Base-by-base conservation (phyloP, 2,888 invertebrate species). In the Dinocampus coccinellae region DNA sequence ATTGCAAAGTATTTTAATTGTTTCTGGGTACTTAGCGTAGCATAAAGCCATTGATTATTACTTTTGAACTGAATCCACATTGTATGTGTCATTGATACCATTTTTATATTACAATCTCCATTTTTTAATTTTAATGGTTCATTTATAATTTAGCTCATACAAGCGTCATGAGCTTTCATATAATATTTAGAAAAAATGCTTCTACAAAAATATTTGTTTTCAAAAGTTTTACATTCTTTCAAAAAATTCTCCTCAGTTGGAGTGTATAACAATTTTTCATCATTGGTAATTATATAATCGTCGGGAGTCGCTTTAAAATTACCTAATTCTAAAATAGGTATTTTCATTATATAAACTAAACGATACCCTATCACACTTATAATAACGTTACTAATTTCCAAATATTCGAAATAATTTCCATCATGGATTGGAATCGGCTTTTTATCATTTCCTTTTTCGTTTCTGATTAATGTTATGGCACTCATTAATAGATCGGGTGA, bases 111-210 rank as follows among this genome's bases (percentile, higher is more conserved):
- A 24, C 68, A 52, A 64, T 69, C 68, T 4, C 64, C 7, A 29
- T 63, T 26, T 1, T 58, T 11, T 52, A 63, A 36, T 11, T 72
- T 63, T 16, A 62, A 29, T 2, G 68, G 72, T 33, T 72, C 67
- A 22, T 72, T 72, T 24, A 68, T 24, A 7, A 68, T 72, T 68
- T 68, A 63, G 13, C 72, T 72, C 16, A 68, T 20, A 29, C 68
- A 68, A 4, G 72, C 20, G 13, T 72, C 42, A 3, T 72, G 72
- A 4, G 52, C 16, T 57, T 63, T 61, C 3, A 72, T 72, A 16
- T 63, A 58, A 68, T 72, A 72, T 60, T 72, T 68, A 2, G 72
- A 57, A 33, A 57, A n/a, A 20, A 62, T 34, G 1, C 66, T 72
- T 62, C 57, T 67, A 29, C 62, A 72, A 42, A 62, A 62, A 39